Evolutionary conservation across 1,140 invertebrate genomes (phyloP).

Genomic region (Frieseomelitta varia): DNA sequence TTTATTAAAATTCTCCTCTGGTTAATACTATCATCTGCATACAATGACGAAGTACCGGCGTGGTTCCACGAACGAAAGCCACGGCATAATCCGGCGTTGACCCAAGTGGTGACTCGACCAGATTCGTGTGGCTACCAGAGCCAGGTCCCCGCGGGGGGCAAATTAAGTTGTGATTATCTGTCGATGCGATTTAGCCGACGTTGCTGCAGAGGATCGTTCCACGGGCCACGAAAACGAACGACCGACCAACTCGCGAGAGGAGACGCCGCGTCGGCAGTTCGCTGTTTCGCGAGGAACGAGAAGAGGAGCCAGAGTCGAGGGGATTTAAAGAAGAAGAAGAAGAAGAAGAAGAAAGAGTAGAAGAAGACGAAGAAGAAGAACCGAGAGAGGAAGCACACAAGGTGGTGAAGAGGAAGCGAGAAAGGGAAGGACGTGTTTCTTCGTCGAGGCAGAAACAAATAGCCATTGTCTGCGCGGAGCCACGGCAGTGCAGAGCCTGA

Average conservation of each 20-base stretch:
- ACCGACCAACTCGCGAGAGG: constrained; percentile 4
- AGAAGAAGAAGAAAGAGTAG: background rate
- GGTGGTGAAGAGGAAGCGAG: constrained; percentile 31
- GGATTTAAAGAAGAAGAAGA: background rate
- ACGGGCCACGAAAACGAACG: constrained; percentile 16
- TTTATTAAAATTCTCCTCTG: background rate
- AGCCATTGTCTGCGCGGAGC: constrained; percentile 79
- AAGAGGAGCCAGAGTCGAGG: background rate
- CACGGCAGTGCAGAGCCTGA: constrained; percentile 76
- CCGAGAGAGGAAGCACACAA: background rate
- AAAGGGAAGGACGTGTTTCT: constrained; percentile 58
- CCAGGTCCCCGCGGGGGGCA: constrained; percentile 75
- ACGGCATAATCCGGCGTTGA: background rate
- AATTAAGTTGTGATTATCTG: constrained; percentile 83
- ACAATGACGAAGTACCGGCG: constrained; percentile 68
- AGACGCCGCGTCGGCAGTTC: background rate
- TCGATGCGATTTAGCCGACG: constrained; percentile 80
- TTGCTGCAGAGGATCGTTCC: constrained; percentile 40
- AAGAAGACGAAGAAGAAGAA: background rate
- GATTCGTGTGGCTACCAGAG: constrained; percentile 60
- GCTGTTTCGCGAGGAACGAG: no score
- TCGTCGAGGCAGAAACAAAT: constrained; percentile 80
- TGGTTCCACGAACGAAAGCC: constrained; percentile 41
- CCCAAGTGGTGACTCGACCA: constrained; percentile 51
- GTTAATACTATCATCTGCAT: constrained; percentile 66